Percentiles rank a stretch among this genome's conserved stretches.
Evolutionary conservation across 2,797 vertebrate species (phyloP).

Genomic region (Loris lydekkerianus): DNA sequence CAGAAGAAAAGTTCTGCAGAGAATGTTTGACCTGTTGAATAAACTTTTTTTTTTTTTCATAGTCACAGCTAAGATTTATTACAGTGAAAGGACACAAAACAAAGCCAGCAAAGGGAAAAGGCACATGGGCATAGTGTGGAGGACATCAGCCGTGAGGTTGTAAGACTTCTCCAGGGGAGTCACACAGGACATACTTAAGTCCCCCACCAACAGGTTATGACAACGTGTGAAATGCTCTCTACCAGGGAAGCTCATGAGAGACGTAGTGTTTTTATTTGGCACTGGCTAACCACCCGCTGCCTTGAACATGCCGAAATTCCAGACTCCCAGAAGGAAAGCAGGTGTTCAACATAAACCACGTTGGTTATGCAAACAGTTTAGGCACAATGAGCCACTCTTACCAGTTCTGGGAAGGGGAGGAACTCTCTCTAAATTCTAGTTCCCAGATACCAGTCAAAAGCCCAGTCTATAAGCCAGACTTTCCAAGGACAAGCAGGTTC

Average conservation of each 20-base stretch:
- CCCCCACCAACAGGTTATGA: not conserved
- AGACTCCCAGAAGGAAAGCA: constrained; percentile 11
- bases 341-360: not conserved
- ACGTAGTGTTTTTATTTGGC: not conserved
- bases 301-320: not conserved
- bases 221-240: not conserved
- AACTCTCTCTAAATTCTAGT: not conserved
- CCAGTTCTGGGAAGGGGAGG: not conserved
- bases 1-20: not conserved
- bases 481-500: not conserved
- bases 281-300: not conserved
- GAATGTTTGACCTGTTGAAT: not conserved
- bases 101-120: constrained; percentile 29
- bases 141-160: not conserved
- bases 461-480: not conserved
- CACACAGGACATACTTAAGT: not conserved
- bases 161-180: not conserved
- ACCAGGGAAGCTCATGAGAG: not conserved
- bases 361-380: not conserved
- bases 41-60: not conserved
- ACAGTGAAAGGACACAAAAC: not conserved
- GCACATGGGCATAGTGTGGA: not conserved
- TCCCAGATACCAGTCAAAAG: not conserved
- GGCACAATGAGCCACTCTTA: not conserved
- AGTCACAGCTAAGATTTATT: constrained; percentile 2